Percentiles rank a stretch among this genome's conserved stretches.
Evolutionary conservation across 2,797 vertebrate species (phyloP).

Genomic region (Chiloscyllium punctatum): DNA sequence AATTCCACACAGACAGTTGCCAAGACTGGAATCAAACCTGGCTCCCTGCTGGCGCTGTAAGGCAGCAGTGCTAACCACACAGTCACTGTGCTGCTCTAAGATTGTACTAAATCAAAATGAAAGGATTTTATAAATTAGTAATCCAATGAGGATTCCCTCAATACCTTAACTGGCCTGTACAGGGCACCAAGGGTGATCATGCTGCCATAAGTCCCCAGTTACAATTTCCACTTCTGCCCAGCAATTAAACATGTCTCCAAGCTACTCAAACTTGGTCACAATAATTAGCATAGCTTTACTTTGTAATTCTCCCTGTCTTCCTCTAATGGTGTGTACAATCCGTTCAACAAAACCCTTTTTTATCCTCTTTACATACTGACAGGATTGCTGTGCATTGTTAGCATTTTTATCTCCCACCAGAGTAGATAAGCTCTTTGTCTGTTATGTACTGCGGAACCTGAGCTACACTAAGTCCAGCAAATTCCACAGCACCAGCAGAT

Average conservation of each 20-base stretch:
- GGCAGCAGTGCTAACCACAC: too few relatives aligned
- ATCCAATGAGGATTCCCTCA: neutral
- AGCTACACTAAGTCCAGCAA: neutral
- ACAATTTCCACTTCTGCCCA: neutral
- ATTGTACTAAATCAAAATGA: neutral
- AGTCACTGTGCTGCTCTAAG: too few relatives aligned
- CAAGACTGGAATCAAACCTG: too few relatives aligned
- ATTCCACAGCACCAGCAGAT: constrained; percentile 6
- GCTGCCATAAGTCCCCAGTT: neutral
- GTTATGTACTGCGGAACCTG: neutral
- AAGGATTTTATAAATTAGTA: neutral
- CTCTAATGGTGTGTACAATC: neutral
- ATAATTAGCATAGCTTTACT: neutral
- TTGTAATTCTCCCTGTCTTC: neutral
- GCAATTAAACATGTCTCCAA: neutral
- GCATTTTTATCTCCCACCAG: neutral
- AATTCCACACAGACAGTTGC: too few relatives aligned
- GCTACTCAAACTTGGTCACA: neutral
- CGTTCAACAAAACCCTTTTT: neutral
- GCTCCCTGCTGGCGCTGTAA: too few relatives aligned
- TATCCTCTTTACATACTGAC: neutral
- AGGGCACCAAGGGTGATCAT: neutral
- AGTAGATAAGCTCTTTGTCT: neutral
- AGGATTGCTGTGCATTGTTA: neutral
- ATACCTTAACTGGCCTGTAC: neutral